Base-by-base conservation (phyloP, 2,797 vertebrate genomes). In the Cyprinella venusta region DNA sequence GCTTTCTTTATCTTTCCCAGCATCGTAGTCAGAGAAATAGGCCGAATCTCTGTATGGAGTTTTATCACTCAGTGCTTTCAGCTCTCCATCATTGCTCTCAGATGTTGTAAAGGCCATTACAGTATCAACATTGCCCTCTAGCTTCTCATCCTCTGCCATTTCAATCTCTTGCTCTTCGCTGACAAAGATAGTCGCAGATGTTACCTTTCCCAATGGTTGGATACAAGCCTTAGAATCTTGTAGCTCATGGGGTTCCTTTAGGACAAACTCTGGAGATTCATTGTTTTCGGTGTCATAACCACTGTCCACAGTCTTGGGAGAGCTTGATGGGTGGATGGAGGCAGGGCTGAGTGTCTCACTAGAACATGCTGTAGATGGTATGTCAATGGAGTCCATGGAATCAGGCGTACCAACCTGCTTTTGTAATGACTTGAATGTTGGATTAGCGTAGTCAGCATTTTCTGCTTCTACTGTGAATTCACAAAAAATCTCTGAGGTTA, bases 231-330 rank as follows among this genome's bases (percentile, higher is more conserved):
- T 94, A 0, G 92, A 85, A 69, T 96, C 96, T 0, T 95, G 91
- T 0, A 92, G 83, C 78, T 98, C 97, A 0, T 95, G 96, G 0
- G 95, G 94, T 82, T 99, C 97, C 88, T 96, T 99, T 26, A 94
- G 94, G 36, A 98, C 95, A n/a, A 98, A 97, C 92, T 98, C 98
- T 0, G 98, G 98, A 56, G 97, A 98, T 88, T 98, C 97, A 0
- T 98, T 96, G 85, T 99, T 99, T 90, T 99, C 97, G 0, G 98
- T 99, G 90, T 99, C 97, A 0, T 99, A 99, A 81, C 98, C 98
- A 0, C 98, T 99, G 92, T 99, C 98, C 61, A 95, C 90, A 6
- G 97, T 96, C 72, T 95, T 96, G 24, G 96, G 95, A 70, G 97
- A 98, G 78, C 93, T 94, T 0, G 94, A 90, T 0, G 96, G 92